Percentiles rank a stretch among this genome's conserved stretches.
phyloP scores from a whole-genome alignment of 2,113 vertebrate species.

The Rhagologus leucostigma region DNA sequence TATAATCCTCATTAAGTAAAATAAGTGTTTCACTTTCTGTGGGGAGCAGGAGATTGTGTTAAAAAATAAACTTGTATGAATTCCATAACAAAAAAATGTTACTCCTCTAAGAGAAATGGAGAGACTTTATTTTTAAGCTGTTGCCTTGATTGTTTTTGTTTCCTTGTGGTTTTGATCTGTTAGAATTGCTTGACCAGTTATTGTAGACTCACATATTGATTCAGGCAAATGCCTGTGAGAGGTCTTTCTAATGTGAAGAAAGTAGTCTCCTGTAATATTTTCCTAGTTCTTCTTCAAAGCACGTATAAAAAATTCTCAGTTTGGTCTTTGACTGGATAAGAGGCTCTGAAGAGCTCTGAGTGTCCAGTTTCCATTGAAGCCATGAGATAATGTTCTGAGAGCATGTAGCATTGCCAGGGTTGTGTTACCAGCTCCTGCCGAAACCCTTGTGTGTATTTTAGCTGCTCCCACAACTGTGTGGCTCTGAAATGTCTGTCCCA shows the following conservation, averaged over 20 bases:
- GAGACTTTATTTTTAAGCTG: not conserved
- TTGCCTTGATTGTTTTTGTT: not conserved
- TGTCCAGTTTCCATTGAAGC: not conserved
- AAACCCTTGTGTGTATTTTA: not conserved
- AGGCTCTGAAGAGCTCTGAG: not conserved
- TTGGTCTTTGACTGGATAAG: not conserved
- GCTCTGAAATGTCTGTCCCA: not conserved
- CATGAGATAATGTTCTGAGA: not conserved
- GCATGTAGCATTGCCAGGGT: accelerated
- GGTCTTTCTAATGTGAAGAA: not conserved
- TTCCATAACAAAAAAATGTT: not conserved
- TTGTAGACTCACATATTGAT: not conserved
- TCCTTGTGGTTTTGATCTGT: not conserved
- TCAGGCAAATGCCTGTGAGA: not conserved
- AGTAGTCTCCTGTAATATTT: not conserved
- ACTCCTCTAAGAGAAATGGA: not conserved
- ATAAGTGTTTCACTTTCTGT: not conserved
- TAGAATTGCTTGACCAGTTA: not conserved
- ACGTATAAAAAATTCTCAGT: accelerated
- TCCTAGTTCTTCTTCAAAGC: not conserved
- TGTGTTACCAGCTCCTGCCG: not conserved
- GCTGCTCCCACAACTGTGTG: accelerated
- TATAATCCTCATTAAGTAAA: not conserved
- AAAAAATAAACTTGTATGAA: not conserved
- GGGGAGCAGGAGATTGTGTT: accelerated